Percentiles rank a stretch among this genome's conserved stretches.
Conservation (phyloP, 2,797 vertebrate genomes). For the Pygocentrus nattereri region DNA sequence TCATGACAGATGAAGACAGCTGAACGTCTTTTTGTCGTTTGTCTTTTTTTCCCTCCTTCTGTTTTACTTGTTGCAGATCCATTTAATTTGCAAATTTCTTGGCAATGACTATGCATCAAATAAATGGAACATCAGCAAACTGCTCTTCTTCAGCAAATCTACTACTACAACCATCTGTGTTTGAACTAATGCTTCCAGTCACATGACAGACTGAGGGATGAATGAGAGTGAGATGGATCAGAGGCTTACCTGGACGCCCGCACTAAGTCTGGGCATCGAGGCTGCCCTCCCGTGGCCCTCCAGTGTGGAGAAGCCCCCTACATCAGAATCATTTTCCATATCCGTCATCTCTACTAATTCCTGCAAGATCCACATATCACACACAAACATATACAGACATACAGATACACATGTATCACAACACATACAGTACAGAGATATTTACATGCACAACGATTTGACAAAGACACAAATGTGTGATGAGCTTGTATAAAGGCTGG, state of each 20-base stretch:
- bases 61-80: background rate
- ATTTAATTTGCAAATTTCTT: background rate
- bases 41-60: background rate
- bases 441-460: constrained; percentile 11
- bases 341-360: constrained; percentile 87
- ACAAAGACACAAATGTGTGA: constrained; percentile 21
- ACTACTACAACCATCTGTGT: background rate
- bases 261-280: constrained; percentile 93
- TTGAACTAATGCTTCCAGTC: background rate
- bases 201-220: background rate
- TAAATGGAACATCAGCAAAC: background rate
- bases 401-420: constrained; percentile 19
- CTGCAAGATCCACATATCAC: constrained; percentile 68
- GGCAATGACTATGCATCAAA: background rate
- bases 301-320: constrained; percentile 83
- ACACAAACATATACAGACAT: constrained; percentile 29
- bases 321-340: constrained; percentile 81
- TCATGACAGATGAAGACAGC: background rate
- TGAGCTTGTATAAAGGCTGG: background rate
- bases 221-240: background rate
- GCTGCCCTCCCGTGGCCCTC: constrained; percentile 91
- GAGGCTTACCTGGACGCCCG: constrained; percentile 89
- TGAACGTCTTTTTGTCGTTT: background rate
- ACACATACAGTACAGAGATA: constrained; percentile 27
- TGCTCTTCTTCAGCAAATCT: background rate